These are phyloP conservation scores for Punctoribates punctum DNA, from an alignment of 2,888 invertebrate genomes.

Conservation along the genomic window DNA sequence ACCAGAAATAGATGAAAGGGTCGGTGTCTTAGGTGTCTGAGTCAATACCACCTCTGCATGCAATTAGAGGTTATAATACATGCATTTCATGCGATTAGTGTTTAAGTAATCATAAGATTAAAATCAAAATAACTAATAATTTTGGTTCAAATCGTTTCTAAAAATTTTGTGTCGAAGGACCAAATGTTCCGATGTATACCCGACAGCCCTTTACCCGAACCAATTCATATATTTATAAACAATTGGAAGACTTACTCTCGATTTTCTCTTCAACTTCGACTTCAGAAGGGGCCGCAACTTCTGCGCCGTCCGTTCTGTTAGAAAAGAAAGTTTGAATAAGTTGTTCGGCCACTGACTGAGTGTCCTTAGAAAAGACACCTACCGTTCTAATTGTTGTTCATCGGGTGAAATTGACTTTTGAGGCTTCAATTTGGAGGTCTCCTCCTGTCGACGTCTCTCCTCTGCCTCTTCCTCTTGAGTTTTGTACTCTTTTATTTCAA, in stretches of 20 bases:
- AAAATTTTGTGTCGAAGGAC: neutral
- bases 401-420: constrained; percentile 59
- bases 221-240: neutral
- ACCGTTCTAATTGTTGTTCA: constrained; percentile 50
- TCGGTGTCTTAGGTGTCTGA: constrained; percentile 30
- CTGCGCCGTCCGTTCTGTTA: neutral
- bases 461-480: constrained; percentile 63
- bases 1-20: neutral
- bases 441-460: constrained; percentile 65
- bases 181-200: neutral
- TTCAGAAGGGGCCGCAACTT: neutral
- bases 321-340: neutral
- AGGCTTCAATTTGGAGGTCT: constrained; percentile 72
- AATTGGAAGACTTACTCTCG: constrained; percentile 28
- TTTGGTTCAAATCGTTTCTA: neutral
- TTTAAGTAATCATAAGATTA: neutral
- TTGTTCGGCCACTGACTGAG: too few relatives aligned
- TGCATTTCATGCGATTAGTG: constrained; percentile 19
- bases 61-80: constrained; percentile 3
- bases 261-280: constrained; percentile 38
- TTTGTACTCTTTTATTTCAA: constrained; percentile 85
- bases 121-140: neutral
- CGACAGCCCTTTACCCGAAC: constrained; percentile 2
- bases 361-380: neutral
- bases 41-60: constrained; percentile 34